Conservation (phyloP, 2,113 vertebrate genomes). For the Dissostichus mawsoni region DNA sequence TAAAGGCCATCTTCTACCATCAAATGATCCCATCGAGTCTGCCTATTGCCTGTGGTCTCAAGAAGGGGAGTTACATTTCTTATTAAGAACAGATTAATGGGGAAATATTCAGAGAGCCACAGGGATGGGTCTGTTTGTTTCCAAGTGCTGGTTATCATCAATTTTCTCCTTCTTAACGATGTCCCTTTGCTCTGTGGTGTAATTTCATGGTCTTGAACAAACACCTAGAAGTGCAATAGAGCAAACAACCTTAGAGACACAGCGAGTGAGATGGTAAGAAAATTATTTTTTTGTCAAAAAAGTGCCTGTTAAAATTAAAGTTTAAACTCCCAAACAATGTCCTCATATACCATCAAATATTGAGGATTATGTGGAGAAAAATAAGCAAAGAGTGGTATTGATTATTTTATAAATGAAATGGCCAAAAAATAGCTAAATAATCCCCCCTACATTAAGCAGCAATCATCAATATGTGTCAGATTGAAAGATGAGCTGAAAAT, state of each 20-base stretch:
- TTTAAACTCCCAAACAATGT: not conserved
- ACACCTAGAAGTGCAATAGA: not conserved
- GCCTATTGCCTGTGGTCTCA: slow-evolving; percentile 21
- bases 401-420: too few relatives aligned
- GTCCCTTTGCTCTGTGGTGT: slow-evolving; percentile 48
- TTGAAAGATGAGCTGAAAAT: not conserved
- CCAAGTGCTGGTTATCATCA: slow-evolving; percentile 16
- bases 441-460: not conserved
- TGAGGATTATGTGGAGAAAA: too few relatives aligned
- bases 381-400: too few relatives aligned
- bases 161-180: slow-evolving; percentile 43
- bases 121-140: slow-evolving; percentile 59
- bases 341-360: not conserved
- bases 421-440: not conserved
- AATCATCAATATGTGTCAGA: not conserved
- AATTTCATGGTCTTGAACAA: slow-evolving; percentile 14
- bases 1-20: slow-evolving; percentile 21
- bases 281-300: not conserved
- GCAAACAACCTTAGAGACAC: slow-evolving; percentile 5
- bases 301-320: not conserved
- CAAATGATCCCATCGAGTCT: slow-evolving; percentile 31
- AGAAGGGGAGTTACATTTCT: slow-evolving; percentile 50
- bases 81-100: slow-evolving; percentile 65
- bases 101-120: slow-evolving; percentile 42
- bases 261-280: not conserved